Conservation (phyloP, 2,113 vertebrate species). For the Chaetops frenatus region DNA sequence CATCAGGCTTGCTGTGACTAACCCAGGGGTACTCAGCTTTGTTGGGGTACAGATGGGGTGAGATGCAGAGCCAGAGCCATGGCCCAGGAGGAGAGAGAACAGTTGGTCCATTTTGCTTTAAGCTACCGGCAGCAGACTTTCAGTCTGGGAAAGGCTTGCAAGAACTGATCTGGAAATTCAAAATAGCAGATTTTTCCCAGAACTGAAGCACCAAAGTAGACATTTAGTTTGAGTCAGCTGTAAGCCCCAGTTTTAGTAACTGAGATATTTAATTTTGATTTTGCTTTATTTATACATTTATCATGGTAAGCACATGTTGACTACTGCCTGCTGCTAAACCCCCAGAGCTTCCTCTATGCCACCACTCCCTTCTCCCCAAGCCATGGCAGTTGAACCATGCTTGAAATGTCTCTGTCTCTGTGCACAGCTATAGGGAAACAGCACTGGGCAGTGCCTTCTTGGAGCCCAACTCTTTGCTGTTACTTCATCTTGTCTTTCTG, state of each 20-base stretch:
- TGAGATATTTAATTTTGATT: background rate
- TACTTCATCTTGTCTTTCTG: background rate
- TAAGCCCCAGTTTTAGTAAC: background rate
- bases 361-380: background rate
- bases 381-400: fast-evolving
- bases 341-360: background rate
- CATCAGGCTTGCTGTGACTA: background rate
- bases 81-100: background rate
- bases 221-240: background rate
- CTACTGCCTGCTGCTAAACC: background rate
- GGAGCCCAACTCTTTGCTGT: background rate
- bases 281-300: background rate
- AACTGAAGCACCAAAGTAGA: background rate
- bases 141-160: background rate
- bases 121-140: constrained; percentile 35
- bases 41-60: background rate
- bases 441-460: background rate
- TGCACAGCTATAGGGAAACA: background rate
- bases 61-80: background rate
- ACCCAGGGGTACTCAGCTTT: background rate
- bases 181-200: background rate
- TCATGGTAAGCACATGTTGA: background rate
- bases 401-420: background rate
- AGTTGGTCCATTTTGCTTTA: background rate
- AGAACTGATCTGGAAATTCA: background rate